Percentiles rank a stretch among this genome's conserved stretches.
Conservation (phyloP, 2,888 invertebrate genomes). For the Drosophila mettleri region DNA sequence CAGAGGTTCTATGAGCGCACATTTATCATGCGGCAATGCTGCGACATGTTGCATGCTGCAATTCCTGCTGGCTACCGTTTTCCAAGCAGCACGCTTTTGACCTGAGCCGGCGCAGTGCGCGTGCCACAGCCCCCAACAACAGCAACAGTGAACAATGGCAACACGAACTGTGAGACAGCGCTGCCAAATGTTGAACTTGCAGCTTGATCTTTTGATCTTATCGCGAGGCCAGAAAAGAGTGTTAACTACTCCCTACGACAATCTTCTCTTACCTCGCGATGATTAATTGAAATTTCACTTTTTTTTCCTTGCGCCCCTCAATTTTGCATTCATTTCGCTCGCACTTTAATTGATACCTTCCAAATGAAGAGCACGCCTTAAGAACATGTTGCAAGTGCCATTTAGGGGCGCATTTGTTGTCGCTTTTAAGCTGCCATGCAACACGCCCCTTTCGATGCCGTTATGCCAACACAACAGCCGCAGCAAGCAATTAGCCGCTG, state of each 20-base stretch:
- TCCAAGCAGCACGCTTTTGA: slow-evolving; percentile 72
- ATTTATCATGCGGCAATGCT: slow-evolving; percentile 62
- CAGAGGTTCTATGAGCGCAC: slow-evolving; percentile 42
- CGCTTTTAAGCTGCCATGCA: slow-evolving; percentile 52
- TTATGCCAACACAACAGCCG: slow-evolving; percentile 10
- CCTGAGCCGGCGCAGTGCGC: slow-evolving; percentile 63
- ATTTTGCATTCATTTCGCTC: slow-evolving; percentile 50
- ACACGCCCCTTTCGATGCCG: slow-evolving; percentile 50
- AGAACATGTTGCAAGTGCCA: slow-evolving; percentile 67
- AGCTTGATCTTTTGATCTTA: slow-evolving; percentile 73
- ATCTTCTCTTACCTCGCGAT: background rate
- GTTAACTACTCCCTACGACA: slow-evolving; percentile 47
- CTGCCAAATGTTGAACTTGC: slow-evolving; percentile 60
- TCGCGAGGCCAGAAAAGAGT: slow-evolving; percentile 59
- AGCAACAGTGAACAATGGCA: slow-evolving; percentile 55
- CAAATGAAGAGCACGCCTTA: slow-evolving; percentile 49
- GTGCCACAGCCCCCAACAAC: slow-evolving; percentile 54
- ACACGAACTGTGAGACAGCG: slow-evolving; percentile 58
- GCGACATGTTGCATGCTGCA: slow-evolving; percentile 33
- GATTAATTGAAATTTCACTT: slow-evolving; percentile 74
- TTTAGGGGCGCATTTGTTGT: slow-evolving; percentile 67
- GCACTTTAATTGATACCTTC: slow-evolving; percentile 53
- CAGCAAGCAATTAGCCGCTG: slow-evolving; percentile 54
- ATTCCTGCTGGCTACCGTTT: slow-evolving; percentile 64
- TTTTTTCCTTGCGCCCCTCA: slow-evolving; percentile 17